phyloP scores from a whole-genome alignment of 2,113 vertebrate genomes.

The Eubucco bourcierii region DNA sequence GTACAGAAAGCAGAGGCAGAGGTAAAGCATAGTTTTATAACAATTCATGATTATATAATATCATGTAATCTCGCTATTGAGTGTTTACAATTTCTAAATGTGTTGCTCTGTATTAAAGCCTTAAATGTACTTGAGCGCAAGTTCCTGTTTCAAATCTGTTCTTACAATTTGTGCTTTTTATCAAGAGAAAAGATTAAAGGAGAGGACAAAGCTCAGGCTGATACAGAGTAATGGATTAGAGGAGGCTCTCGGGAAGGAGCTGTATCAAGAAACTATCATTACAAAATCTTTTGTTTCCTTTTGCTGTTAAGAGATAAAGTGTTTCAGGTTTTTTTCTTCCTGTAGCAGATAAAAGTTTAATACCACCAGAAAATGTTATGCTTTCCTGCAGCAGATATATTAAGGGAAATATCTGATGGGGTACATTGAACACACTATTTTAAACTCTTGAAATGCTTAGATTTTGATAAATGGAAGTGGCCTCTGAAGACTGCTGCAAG shows the following conservation, averaged over 20 bases:
- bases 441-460: background rate
- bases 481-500: background rate
- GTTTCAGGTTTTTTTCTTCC: background rate
- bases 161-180: background rate
- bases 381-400: background rate
- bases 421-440: background rate
- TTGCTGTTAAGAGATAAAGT: background rate
- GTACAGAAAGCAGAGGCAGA: background rate
- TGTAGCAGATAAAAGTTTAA: background rate
- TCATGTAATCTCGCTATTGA: background rate
- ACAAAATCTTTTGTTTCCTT: background rate
- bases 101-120: background rate
- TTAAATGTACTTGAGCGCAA: background rate
- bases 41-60: background rate
- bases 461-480: background rate
- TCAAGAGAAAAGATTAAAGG: background rate
- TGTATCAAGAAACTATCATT: background rate
- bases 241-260: background rate
- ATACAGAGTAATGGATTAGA: background rate
- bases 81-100: background rate
- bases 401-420: background rate
- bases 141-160: background rate
- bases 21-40: background rate
- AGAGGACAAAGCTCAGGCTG: background rate
- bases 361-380: background rate